Evolutionary conservation across 30 jellyfish, hydroid and myxozoan genomes (phyloP).

Genomic region (Aurelia aurita): DNA sequence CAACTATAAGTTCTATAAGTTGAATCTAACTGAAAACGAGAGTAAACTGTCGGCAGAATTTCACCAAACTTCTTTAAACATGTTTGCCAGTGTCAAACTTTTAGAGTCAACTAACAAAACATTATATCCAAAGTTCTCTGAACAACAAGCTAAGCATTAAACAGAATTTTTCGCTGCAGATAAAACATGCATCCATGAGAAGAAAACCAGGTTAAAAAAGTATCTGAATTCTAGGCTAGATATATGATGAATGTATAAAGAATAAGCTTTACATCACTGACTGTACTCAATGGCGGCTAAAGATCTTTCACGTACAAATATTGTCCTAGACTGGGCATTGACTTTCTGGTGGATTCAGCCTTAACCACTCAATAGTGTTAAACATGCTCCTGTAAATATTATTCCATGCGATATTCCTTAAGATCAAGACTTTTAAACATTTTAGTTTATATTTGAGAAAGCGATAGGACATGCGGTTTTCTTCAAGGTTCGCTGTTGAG

Average conservation of each 20-base stretch:
- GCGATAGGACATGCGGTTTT: conserved; percentile 32
- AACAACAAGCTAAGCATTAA: conserved; percentile 25
- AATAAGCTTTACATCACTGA: too few species aligned
- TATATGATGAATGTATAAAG: too few species aligned
- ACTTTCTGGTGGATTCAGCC: conserved; percentile 35
- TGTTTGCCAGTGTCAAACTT: conserved; percentile 82
- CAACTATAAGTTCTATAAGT: conserved; percentile 28
- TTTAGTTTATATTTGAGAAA: conserved; percentile 52
- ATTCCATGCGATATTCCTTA: conserved; percentile 55
- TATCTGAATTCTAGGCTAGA: too few species aligned
- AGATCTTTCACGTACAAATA: conserved; percentile 25
- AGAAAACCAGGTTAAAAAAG: neutral
- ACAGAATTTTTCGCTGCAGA: conserved; percentile 1
- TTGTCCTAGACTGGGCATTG: conserved; percentile 39
- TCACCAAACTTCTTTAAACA: conserved; percentile 57
- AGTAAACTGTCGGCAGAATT: conserved; percentile 71
- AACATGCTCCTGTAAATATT: conserved; percentile 73
- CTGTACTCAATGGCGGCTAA: neutral
- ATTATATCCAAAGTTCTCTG: conserved; percentile 47
- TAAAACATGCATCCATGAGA: neutral
- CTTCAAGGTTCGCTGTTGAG: too few species aligned
- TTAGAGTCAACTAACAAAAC: conserved; percentile 53
- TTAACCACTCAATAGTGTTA: conserved; percentile 64
- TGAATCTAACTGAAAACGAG: conserved; percentile 53
- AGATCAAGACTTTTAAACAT: conserved; percentile 69